Base-by-base conservation (phyloP, 2,888 invertebrate species). In the Axea sp. region DNA sequence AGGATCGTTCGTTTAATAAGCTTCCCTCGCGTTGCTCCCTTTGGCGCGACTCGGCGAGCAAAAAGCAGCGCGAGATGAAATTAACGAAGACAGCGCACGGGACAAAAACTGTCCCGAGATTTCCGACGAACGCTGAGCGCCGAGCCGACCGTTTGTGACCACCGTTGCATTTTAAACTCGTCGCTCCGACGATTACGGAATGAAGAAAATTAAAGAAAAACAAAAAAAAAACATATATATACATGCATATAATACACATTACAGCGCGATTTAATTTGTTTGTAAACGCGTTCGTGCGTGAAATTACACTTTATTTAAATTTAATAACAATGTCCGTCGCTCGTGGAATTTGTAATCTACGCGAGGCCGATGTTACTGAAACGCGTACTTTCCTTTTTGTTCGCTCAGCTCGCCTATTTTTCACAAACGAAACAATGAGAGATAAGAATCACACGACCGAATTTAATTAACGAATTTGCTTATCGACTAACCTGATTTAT, bases 161-260 rank as follows among this genome's bases (percentile, higher is more conserved):
- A n/a, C 45, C 26, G 45, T 45, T 59, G 59, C 59, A 59, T 59
- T 59, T 45, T 45, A 59, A 43, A 33, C 45, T 24, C 59, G 59
- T 24, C 33, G 26, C 45, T 33, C 11, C 15, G 35, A 26, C 35
- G 7, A 19, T 47, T 59, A 59, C 37, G 17, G 47, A 59, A 59
- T 47, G 6, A 43, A 33, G 26, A 35, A 43, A 45, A 28, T n/a
- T n/a, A n/a, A n/a, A n/a, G n/a, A n/a, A n/a, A n/a, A n/a, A n/a
- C n/a, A n/a, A n/a, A n/a, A n/a, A n/a, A n/a, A n/a, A n/a, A n/a
- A n/a, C n/a, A n/a, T n/a, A n/a, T n/a, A n/a, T n/a, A n/a, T n/a
- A n/a, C n/a, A n/a, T n/a, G n/a, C n/a, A n/a, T n/a, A n/a, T n/a
- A n/a, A n/a, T n/a, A 53, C 37, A 28, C 6, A 53, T 17, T 31